These are phyloP conservation scores for Pyrrhosoma nymphula DNA, from an alignment of 2,888 invertebrate genomes.

Conservation along the genomic window DNA sequence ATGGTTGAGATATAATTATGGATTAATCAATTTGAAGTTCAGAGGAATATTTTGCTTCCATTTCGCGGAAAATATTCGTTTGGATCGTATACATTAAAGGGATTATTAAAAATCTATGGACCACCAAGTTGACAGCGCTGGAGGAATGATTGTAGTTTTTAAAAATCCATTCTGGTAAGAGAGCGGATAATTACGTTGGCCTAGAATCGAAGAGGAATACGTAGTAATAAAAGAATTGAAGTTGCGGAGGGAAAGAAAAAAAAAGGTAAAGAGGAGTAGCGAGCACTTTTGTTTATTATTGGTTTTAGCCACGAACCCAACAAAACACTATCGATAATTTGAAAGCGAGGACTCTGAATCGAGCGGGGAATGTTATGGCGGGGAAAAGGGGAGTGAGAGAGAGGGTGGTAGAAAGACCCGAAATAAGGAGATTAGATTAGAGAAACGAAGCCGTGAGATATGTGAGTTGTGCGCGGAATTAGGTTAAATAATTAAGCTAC, in stretches of 20 bases:
- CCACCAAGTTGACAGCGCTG: no score
- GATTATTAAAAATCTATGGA: no score
- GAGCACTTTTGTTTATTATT: background rate
- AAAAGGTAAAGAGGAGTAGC: no score
- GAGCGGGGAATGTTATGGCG: background rate
- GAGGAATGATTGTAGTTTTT: background rate
- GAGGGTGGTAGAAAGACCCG: background rate
- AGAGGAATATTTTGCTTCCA: no score
- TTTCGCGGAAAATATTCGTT: no score
- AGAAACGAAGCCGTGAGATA: background rate
- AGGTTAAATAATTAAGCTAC: conserved; percentile 11
- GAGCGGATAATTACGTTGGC: background rate
- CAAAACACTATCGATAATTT: conserved; percentile 15
- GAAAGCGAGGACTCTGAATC: background rate
- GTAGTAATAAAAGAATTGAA: background rate
- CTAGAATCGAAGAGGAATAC: background rate
- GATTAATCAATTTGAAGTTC: no score
- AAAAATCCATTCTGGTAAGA: background rate
- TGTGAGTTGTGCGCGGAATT: conserved; percentile 16
- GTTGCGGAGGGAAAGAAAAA: background rate
- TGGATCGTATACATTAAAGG: no score
- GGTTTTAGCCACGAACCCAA: conserved; percentile 23
- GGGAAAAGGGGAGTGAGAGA: background rate
- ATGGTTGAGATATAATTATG: no score
- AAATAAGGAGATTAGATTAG: conserved; percentile 30